These are phyloP conservation scores for Okamejei kenojei DNA, from an alignment of 2,797 vertebrate genomes.

Conservation along the genomic window DNA sequence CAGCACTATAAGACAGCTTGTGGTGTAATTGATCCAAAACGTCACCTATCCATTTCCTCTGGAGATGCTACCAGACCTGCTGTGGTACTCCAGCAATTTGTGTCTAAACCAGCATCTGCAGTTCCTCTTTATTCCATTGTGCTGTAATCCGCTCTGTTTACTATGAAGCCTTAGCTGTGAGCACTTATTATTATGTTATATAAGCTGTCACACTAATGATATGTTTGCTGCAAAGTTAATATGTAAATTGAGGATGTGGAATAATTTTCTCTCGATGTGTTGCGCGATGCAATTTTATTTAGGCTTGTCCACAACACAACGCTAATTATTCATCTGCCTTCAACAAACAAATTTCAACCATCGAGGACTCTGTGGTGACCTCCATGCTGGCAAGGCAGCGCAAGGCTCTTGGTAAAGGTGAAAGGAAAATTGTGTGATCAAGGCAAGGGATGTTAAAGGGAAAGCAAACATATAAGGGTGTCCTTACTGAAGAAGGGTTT, in stretches of 20 bases:
- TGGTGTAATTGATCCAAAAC: background rate
- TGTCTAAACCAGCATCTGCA: too few species aligned
- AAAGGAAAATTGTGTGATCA: background rate
- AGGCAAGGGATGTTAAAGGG: background rate
- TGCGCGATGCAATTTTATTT: background rate
- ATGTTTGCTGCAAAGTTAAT: background rate
- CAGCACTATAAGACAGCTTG: background rate
- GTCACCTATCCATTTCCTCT: too few species aligned
- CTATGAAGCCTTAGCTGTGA: background rate
- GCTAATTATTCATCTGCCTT: background rate
- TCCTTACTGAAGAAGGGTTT: too few species aligned
- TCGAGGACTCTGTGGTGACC: background rate
- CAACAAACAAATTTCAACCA: background rate
- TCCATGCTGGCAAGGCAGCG: background rate
- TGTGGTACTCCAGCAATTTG: too few species aligned
- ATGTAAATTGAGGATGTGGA: constrained; percentile 26
- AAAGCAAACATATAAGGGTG: too few species aligned
- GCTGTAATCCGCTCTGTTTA: background rate
- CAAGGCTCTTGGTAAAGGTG: background rate
- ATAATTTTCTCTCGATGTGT: background rate
- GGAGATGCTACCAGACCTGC: too few species aligned
- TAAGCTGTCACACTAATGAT: constrained; percentile 8
- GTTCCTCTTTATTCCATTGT: background rate
- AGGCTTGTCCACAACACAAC: background rate
- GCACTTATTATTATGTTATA: background rate